Evolutionary conservation across 2,113 vertebrate species (phyloP).

Genomic region (Montifringilla adamsi): DNA sequence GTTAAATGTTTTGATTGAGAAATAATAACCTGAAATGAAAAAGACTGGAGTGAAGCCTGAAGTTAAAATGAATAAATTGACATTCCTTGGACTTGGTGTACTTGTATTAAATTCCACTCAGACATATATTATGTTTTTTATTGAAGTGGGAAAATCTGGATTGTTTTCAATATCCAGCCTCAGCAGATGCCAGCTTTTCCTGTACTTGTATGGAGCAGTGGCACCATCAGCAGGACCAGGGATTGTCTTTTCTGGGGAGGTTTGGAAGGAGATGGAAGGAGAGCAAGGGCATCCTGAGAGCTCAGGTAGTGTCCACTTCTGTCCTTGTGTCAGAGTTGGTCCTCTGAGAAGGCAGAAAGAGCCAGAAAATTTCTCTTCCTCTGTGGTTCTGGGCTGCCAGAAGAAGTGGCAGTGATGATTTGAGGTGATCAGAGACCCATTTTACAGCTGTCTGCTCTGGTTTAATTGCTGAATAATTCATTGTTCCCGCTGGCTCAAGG

Average conservation of each 20-base stretch:
- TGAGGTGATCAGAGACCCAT: background rate
- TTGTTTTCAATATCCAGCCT: background rate
- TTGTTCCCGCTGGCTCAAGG: background rate
- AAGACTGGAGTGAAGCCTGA: background rate
- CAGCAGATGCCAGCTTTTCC: background rate
- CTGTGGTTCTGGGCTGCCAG: background rate
- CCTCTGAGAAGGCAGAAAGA: background rate
- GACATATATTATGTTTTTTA: background rate
- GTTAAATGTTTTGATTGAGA: background rate
- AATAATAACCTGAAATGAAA: background rate
- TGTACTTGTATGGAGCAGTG: background rate
- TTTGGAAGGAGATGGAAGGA: background rate
- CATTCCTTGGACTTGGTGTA: background rate
- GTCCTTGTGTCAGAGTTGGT: background rate
- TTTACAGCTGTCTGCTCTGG: background rate
- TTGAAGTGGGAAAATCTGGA: background rate
- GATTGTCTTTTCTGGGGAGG: accelerated
- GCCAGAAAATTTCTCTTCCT: background rate
- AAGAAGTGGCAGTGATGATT: background rate
- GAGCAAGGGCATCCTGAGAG: background rate
- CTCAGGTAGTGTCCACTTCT: background rate
- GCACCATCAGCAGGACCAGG: accelerated
- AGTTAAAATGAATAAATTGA: background rate
- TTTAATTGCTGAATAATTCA: conserved; percentile 38
- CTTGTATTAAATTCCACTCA: background rate